Evolutionary conservation across 2,888 invertebrate genomes (phyloP).

Genomic region (Abrostola triplasia): DNA sequence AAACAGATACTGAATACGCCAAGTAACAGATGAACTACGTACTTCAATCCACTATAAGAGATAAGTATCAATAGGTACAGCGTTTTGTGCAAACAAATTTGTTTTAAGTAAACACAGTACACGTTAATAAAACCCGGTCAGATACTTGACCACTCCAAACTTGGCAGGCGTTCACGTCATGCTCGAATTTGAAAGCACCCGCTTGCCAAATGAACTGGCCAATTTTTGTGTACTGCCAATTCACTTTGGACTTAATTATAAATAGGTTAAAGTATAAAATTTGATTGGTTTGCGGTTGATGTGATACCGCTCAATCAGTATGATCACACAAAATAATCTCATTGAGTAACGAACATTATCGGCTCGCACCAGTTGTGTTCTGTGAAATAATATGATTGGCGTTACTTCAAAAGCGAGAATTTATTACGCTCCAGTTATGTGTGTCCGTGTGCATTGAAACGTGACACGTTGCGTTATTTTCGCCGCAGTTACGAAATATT

Average conservation of each 20-base stretch:
- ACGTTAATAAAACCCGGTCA: slow-evolving; percentile 50
- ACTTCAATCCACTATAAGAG: neutral
- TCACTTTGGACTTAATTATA: slow-evolving; percentile 54
- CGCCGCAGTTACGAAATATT: slow-evolving; percentile 57
- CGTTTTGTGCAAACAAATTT: slow-evolving; percentile 12
- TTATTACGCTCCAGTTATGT: slow-evolving; percentile 78
- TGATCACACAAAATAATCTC: slow-evolving; percentile 53
- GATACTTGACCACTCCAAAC: slow-evolving; percentile 61
- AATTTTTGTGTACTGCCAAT: slow-evolving; percentile 51
- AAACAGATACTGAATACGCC: neutral
- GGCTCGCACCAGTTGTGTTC: slow-evolving; percentile 51
- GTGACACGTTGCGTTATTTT: slow-evolving; percentile 68
- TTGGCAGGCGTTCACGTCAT: slow-evolving; percentile 62
- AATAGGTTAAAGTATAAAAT: slow-evolving; percentile 26
- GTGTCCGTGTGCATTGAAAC: slow-evolving; percentile 72
- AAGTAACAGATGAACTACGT: neutral
- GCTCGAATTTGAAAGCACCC: slow-evolving; percentile 59
- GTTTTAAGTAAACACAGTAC: slow-evolving; percentile 40
- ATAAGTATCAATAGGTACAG: neutral
- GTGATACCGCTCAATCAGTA: slow-evolving; percentile 46
- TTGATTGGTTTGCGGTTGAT: slow-evolving; percentile 30
- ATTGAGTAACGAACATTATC: slow-evolving; percentile 60
- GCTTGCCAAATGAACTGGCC: slow-evolving; percentile 66
- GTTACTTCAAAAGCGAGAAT: slow-evolving; percentile 66
- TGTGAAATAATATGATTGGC: slow-evolving; percentile 65